Evolutionary conservation across 2,113 vertebrate species (phyloP), one percentile per base, ranked within the genome.

Genomic region (Gambusia affinis): DNA sequence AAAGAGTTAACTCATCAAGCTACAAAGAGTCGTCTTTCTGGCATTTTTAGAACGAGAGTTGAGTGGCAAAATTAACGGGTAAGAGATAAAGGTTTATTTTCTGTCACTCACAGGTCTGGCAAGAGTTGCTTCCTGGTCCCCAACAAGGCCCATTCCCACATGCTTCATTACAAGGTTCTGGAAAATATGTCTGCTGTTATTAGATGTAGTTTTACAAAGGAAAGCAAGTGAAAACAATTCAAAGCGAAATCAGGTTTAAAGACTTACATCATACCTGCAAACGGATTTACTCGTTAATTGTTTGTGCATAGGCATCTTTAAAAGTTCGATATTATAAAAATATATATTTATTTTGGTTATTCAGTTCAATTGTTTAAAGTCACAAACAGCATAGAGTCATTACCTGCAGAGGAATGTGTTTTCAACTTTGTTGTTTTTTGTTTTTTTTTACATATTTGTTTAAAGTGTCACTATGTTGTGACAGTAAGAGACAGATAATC

Each of bases 71-170:
- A 67, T 29, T 0, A 80, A 69, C 33, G 17, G 1, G 61, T 12
- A 31, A 30, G 69, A 30, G 24, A 29, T 24, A 35, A 69, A 60
- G 2, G 11, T 10, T 12, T 12, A 4, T 22, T 15, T 10, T 4
- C 0, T 24, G n/a, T 78, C 27, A 93, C 95, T 94, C 82, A 96
- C 96, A 88, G 86, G 87, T 96, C 90, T 97, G 96, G 83, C 96
- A 97, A 10, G 86, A 88, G 77, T 94, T 86, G 27, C 86, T 93
- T 70, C 88, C 89, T 12, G 95, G 94, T 22, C 95, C 95, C 96
- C 96, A 97, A 80, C 96, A 97, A 1, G 84, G 80, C 2, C 89
- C 86, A 0, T 90, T 87, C 85, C 75, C 78, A 64, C 97, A 98
- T 0, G 74, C 81, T 61, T 81, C 8, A 51, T 93, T 8, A 83